Evolutionary conservation across 2,113 vertebrate genomes (phyloP).

Genomic region (Strix aluco): DNA sequence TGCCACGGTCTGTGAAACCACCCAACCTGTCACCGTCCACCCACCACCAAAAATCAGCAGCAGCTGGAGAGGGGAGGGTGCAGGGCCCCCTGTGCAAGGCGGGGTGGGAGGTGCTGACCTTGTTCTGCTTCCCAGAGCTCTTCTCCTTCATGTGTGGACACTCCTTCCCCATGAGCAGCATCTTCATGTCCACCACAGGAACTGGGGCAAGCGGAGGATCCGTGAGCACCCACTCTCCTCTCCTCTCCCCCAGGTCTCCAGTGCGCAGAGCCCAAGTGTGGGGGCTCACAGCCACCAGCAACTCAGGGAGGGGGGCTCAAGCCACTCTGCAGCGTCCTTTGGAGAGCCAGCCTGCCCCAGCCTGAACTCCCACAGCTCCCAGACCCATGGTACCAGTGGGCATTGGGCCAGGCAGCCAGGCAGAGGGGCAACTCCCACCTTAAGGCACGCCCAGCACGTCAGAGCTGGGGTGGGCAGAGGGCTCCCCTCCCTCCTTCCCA

Average conservation of each 20-base stretch:
- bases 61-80: background rate
- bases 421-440: background rate
- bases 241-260: background rate
- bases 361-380: background rate
- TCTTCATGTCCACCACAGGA: slow-evolving; percentile 91
- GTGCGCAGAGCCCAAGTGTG: accelerated
- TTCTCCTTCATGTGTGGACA: slow-evolving; percentile 94
- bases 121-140: slow-evolving; percentile 92
- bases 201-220: slow-evolving; percentile 71
- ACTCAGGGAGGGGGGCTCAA: background rate
- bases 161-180: slow-evolving; percentile 89
- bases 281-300: background rate
- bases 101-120: slow-evolving; percentile 73
- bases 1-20: background rate
- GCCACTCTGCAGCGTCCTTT: background rate
- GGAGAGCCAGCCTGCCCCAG: background rate
- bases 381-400: background rate
- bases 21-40: background rate
- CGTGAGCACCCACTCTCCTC: accelerated
- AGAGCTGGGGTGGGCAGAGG: background rate
- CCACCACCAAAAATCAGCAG: background rate
- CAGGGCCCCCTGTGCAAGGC: background rate
- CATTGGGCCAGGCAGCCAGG: background rate
- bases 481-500: background rate
- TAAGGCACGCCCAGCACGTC: background rate